Conservation (phyloP, 2,113 vertebrate species). For the Crocuta crocuta region DNA sequence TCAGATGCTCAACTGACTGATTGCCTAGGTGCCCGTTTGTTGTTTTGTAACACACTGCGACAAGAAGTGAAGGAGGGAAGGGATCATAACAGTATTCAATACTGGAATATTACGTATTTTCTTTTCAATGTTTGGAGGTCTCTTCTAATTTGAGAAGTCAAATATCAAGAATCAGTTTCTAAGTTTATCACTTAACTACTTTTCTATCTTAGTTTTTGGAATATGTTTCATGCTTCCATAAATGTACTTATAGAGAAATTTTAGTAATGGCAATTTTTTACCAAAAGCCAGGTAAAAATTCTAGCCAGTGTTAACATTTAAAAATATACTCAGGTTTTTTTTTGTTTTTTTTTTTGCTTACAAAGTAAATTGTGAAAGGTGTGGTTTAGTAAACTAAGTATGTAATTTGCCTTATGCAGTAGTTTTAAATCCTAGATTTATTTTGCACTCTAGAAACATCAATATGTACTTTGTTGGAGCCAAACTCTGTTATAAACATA, state of each 20-base stretch:
- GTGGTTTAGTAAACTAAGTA: constrained; percentile 16
- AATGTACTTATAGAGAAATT: background rate
- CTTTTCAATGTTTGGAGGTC: background rate
- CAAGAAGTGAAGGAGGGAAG: background rate
- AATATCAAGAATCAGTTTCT: background rate
- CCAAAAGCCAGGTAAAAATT: background rate
- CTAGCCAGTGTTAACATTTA: background rate
- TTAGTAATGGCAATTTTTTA: constrained; percentile 47
- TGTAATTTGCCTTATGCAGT: constrained; percentile 58
- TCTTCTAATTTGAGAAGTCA: constrained; percentile 28
- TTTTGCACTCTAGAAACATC: constrained; percentile 57
- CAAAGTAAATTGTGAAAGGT: constrained; percentile 39
- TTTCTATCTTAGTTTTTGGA: background rate
- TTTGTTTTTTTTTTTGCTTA: constrained; percentile 20
- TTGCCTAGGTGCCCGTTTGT: background rate
- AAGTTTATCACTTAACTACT: background rate
- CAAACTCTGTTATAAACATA: constrained; percentile 65
- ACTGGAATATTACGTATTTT: background rate
- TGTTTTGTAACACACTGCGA: background rate
- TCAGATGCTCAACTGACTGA: too few species aligned
- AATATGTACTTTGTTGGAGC: constrained; percentile 56
- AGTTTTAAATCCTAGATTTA: constrained; percentile 57
- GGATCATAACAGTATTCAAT: background rate
- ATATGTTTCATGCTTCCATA: background rate
- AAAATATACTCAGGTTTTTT: background rate